phyloP scores from a whole-genome alignment of 2,113 vertebrate genomes.

The Hippocampus barbouri region DNA sequence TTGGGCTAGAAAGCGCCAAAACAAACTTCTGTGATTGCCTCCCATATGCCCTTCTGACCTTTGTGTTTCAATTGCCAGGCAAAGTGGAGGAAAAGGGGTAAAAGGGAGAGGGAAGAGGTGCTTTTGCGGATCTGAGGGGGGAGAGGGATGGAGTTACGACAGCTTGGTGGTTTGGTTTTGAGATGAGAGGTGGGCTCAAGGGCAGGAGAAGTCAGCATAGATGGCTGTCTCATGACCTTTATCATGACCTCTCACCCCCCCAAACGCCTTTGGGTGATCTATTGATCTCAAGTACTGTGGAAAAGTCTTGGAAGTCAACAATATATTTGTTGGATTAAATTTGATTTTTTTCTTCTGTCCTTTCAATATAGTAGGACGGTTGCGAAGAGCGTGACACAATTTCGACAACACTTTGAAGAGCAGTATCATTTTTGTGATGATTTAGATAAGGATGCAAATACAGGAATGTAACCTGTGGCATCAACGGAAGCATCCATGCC shows the following conservation, averaged over 20 bases:
- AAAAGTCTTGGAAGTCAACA: not conserved
- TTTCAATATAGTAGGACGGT: not conserved
- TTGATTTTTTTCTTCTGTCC: not conserved
- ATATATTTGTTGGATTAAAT: not conserved
- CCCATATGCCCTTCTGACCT: constrained; percentile 68
- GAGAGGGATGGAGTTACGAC: constrained; percentile 15
- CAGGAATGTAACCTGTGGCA: not conserved
- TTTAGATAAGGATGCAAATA: not conserved
- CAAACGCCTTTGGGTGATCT: not conserved
- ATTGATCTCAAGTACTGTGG: not conserved
- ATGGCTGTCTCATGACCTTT: constrained; percentile 14
- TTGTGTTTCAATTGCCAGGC: constrained; percentile 62
- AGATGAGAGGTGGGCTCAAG: not conserved
- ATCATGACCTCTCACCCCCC: not conserved
- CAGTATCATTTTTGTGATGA: not conserved
- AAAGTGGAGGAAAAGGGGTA: constrained; percentile 35
- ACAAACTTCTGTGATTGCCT: constrained; percentile 73
- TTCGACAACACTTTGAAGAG: too few species aligned
- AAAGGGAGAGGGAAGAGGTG: constrained; percentile 26
- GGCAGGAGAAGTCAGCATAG: constrained; percentile 35
- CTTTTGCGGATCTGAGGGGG: constrained; percentile 15
- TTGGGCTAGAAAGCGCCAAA: constrained; percentile 61
- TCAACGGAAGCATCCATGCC: too few species aligned
- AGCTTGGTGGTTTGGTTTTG: constrained; percentile 37
- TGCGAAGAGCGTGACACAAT: not conserved